These are phyloP conservation scores for Bubo scandiacus DNA, from an alignment of 2,113 vertebrate genomes.

Conservation along the genomic window DNA sequence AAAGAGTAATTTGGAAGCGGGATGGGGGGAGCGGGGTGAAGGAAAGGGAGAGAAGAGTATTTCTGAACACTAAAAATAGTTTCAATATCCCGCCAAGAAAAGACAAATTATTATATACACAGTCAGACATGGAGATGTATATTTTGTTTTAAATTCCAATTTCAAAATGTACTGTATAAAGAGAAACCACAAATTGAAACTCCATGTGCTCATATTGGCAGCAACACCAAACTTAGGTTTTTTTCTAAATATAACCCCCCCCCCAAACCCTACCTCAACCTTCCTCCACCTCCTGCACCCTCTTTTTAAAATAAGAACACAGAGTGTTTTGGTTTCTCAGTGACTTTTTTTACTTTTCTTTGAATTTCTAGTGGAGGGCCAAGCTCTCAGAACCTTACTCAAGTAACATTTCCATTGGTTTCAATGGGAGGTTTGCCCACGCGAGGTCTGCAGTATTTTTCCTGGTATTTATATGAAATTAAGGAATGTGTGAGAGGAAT, in stretches of 20 bases:
- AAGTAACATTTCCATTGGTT: constrained; percentile 10
- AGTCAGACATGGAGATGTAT: constrained; percentile 33
- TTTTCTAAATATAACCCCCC: constrained; percentile 34
- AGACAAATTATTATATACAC: constrained; percentile 49
- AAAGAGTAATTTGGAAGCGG: constrained; percentile 24
- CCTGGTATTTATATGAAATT: neutral
- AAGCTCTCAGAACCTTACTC: neutral
- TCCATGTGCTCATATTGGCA: constrained; percentile 41
- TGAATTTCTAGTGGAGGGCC: neutral
- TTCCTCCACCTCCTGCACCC: neutral
- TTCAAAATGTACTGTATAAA: constrained; percentile 37
- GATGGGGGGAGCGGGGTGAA: neutral
- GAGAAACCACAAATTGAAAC: constrained; percentile 68
- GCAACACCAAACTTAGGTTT: neutral
- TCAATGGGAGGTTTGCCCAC: neutral
- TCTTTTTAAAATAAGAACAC: constrained; percentile 1
- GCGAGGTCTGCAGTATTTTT: neutral
- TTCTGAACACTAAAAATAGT: constrained; percentile 56
- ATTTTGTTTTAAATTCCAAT: constrained; percentile 64
- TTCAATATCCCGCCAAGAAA: constrained; percentile 53
- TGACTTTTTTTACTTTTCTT: neutral
- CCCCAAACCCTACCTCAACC: constrained; percentile 1
- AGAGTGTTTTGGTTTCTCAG: neutral
- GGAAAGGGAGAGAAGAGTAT: constrained; percentile 1
- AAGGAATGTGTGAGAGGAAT: constrained; percentile 23